Evolutionary conservation across 1,140 invertebrate species (phyloP), one percentile per base, ranked within the genome.

Genomic region (Heliconius eleuchia): DNA sequence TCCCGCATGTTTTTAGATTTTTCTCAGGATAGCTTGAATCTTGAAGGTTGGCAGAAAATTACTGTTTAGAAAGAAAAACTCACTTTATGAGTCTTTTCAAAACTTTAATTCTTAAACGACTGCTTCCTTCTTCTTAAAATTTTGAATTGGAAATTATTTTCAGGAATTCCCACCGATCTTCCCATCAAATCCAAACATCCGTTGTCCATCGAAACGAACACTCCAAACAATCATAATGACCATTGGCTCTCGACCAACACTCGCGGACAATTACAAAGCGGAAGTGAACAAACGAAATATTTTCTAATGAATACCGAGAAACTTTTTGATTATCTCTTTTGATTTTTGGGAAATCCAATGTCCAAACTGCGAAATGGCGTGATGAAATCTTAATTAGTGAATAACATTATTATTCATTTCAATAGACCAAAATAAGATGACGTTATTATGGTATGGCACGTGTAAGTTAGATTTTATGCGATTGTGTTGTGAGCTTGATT

Each of bases 231-330:
- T 74, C 7, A 19, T 60, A 55, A 74, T 74, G 72, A 23, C 27
- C 70, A 73, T 55, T 80, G 78, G 78, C 78, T 34, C 46, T 18
- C 18, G 70, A 80, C 78, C 78, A 80, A 80, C 42, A 46, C 27
- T 76, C 50, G 34, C 66, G 55, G 37, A 23, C 19, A 71, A 74
- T 76, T 72, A 73, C 42, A 72, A 30, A 76, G n/a, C 76, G 80
- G 80, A 81, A 78, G 73, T 81, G 27, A 73, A 71, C 46, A 81
- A 77, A 72, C 71, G 30, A 79, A 84, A 82, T 82, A 82, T 80
- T 82, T 84, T 78, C 74, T 81, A 80, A 76, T 72, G 46, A 39
- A 66, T 70, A 57, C 80, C 70, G 70, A 52, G 78, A 79, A 80
- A 72, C 57, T 60, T 37, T 78, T 66, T 66, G 30, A 19, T 27